Evolutionary conservation across 2,888 invertebrate species (phyloP).

Genomic region (Gastracanthus pulcherrimus): DNA sequence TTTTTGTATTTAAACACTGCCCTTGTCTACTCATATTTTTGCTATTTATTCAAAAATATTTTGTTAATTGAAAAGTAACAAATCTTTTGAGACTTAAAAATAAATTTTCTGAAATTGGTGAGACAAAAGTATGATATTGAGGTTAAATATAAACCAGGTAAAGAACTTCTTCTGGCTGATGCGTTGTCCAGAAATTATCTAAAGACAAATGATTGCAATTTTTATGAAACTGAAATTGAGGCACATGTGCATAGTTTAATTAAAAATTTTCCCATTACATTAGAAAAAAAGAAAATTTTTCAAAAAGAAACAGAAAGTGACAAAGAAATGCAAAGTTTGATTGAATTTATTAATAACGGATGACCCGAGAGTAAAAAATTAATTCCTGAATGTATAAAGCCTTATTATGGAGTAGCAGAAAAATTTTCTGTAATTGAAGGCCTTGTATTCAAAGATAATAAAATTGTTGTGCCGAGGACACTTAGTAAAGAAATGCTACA

Average conservation of each 20-base stretch:
- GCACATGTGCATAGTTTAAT: conserved; percentile 28
- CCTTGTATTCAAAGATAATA: conserved; percentile 52
- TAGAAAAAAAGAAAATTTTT: conserved; percentile 1
- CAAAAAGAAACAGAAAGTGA: conserved; percentile 49
- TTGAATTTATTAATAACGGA: conserved; percentile 46
- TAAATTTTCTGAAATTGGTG: conserved; percentile 42
- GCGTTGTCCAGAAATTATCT: conserved; percentile 66
- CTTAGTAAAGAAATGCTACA: conserved; percentile 61
- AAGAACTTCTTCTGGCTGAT: conserved; percentile 65
- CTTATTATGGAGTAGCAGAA: conserved; percentile 41
- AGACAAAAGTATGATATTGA: conserved; percentile 57
- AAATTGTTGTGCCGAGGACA: conserved; percentile 58
- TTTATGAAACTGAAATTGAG: conserved; percentile 36
- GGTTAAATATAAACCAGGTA: conserved; percentile 64
- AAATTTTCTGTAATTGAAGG: conserved; percentile 48
- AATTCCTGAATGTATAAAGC: conserved; percentile 45
- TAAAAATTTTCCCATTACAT: not conserved
- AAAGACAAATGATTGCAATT: not conserved
- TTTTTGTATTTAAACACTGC: too few relatives aligned
- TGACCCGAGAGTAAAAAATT: conserved; percentile 62
- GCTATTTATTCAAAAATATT: too few relatives aligned
- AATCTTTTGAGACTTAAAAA: too few relatives aligned
- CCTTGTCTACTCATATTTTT: too few relatives aligned
- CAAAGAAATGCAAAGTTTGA: conserved; percentile 42
- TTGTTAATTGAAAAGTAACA: too few relatives aligned